Percentiles rank a stretch among this genome's conserved stretches.
phyloP scores from a whole-genome alignment of 2,888 invertebrate species.

The Trichogramma dendrolimi region DNA sequence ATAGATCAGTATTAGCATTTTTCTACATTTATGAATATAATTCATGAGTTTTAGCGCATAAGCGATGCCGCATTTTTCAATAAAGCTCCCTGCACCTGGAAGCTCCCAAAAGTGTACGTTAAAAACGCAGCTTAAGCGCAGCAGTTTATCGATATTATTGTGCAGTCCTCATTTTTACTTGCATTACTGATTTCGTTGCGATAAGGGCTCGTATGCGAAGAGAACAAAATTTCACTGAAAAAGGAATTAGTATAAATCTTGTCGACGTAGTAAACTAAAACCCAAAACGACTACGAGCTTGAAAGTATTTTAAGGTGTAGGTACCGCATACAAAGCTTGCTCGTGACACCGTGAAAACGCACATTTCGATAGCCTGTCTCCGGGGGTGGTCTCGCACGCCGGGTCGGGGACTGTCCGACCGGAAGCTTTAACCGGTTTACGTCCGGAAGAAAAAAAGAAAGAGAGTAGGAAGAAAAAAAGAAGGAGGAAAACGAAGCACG shows the following conservation, averaged over 20 bases:
- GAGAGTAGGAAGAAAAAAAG: not conserved
- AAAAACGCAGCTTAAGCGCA: no score
- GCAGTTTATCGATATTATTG: slow-evolving; percentile 6
- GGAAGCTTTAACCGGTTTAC: no score
- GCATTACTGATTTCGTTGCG: not conserved
- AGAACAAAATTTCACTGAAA: slow-evolving; percentile 14
- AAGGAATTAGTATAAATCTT: slow-evolving; percentile 23
- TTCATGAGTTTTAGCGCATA: no score
- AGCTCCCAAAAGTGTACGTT: no score
- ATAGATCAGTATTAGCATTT: no score
- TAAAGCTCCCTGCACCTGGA: no score
- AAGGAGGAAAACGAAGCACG: not conserved
- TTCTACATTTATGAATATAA: no score
- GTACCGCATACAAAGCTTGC: not conserved
- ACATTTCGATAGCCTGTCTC: slow-evolving; percentile 19
- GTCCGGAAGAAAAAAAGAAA: not conserved
- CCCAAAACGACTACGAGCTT: no score
- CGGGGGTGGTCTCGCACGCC: not conserved
- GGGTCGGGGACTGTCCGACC: no score
- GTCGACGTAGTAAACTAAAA: not conserved
- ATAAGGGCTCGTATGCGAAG: no score
- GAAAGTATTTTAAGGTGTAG: slow-evolving; percentile 22
- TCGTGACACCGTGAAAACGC: slow-evolving; percentile 26
- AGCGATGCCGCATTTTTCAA: no score
- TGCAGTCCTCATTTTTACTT: not conserved